Base-by-base conservation (phyloP, 1,140 invertebrate genomes). In the Brachionus koreanus region DNA sequence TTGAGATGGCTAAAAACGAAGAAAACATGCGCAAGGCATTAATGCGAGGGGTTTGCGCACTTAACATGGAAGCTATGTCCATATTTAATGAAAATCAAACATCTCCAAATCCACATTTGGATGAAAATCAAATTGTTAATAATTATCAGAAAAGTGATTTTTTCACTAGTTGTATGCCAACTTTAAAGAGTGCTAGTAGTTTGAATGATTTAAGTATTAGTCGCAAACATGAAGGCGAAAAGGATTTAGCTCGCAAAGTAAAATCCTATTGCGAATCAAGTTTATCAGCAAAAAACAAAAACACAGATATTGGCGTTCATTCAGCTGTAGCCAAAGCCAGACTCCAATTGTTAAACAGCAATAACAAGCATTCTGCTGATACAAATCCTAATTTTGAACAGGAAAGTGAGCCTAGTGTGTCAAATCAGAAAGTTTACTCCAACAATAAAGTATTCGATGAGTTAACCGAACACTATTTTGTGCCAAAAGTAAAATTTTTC, bases 31-130 rank as follows among this genome's bases (percentile, higher is more conserved):
- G 87, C 83, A 88, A 88, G 67, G 87, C 88, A 10, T 88, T 88
- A 83, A 88, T 88, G 87, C 82, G 87, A 39, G 87, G 87, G 2
- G 87, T 88, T 9, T 88, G 88, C 85, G 87, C 87, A 2, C 84
- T 88, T n/a, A 88, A 88, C 83, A 83, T 88, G 67, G 87, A 88
- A 82, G 86, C 88, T 6, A 88, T 88, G 88, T 85, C 84, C n/a
- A 86, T 88, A 83, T 88, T 88, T 43, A 79, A 74, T 46, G 69
- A 74, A 46, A 43, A 74, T 13, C 19, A 42, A 74, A 1, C 37
- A 23, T 12, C 7, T 61, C n/a, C 61, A 5, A 65, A 65, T 65
- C 16, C 61, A 6, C 19, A 65, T 65, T 65, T 33, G 23, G 5
- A 1, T 25, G 61, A 65, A 13, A 9, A 23, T 13, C 16, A 65